Percentiles rank a stretch among this genome's conserved stretches.
Conservation (phyloP, 2,888 invertebrate species). For the Junonia oenone region DNA sequence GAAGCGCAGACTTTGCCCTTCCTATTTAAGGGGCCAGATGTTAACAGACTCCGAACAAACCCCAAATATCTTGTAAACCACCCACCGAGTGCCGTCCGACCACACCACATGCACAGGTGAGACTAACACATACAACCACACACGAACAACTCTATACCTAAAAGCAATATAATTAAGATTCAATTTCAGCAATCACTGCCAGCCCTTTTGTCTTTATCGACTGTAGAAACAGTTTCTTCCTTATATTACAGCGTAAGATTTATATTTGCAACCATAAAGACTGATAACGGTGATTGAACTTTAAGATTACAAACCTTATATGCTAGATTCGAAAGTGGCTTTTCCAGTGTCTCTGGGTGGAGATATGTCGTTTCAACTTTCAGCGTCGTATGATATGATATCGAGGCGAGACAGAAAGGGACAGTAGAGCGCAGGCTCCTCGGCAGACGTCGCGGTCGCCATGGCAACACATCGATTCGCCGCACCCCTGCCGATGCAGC, state of each 20-base stretch:
- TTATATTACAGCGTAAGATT: slow-evolving; percentile 68
- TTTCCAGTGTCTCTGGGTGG: slow-evolving; percentile 7
- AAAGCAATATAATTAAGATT: slow-evolving; percentile 32
- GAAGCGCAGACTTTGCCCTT: slow-evolving; percentile 65
- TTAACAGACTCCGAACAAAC: slow-evolving; percentile 71
- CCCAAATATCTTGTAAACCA: slow-evolving; percentile 75
- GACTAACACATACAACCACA: slow-evolving; percentile 22
- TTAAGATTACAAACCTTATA: slow-evolving; percentile 31
- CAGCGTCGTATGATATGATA: slow-evolving; percentile 69
- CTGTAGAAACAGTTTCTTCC: slow-evolving; percentile 60
- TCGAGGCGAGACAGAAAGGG: slow-evolving; percentile 78
- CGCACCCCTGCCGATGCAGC: slow-evolving; percentile 54
- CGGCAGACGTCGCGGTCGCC: slow-evolving; percentile 78
- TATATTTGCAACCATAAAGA: slow-evolving; percentile 35
- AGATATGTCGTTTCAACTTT: slow-evolving; percentile 37
- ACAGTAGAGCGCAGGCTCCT: slow-evolving; percentile 77
- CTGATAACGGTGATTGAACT: slow-evolving; percentile 13
- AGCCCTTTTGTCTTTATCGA: slow-evolving; percentile 62
- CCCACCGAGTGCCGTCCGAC: slow-evolving; percentile 54
- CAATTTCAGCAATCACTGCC: slow-evolving; percentile 33
- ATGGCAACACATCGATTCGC: slow-evolving; percentile 76
- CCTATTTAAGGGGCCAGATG: slow-evolving; percentile 73
- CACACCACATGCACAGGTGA: slow-evolving; percentile 44
- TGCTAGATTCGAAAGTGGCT: not conserved
- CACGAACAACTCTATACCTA: slow-evolving; percentile 33